Percentiles rank a stretch among this genome's conserved stretches.
phyloP scores from a whole-genome alignment of 2,888 invertebrate genomes.

The Eristalis pertinax region DNA sequence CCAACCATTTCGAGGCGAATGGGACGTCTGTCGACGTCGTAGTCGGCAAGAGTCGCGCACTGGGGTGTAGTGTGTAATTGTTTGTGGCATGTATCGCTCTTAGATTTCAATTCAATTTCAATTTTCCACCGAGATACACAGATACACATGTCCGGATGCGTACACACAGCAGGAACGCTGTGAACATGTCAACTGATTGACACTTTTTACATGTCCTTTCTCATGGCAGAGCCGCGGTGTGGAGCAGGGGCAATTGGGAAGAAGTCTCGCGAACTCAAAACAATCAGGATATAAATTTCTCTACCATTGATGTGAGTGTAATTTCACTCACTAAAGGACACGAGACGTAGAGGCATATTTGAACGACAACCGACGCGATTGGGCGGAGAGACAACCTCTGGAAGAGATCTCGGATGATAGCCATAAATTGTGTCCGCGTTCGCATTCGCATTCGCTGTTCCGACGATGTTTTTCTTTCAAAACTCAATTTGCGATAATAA shows the following conservation, averaged over 20 bases:
- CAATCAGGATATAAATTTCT: slow-evolving; percentile 71
- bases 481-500: slow-evolving; percentile 72
- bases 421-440: slow-evolving; percentile 65
- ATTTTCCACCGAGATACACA: slow-evolving; percentile 19
- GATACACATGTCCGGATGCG: not conserved
- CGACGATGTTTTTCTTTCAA: slow-evolving; percentile 66
- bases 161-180: slow-evolving; percentile 9
- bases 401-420: slow-evolving; percentile 19
- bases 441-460: slow-evolving; percentile 26
- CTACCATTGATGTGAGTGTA: slow-evolving; percentile 33
- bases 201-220: slow-evolving; percentile 66
- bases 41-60: slow-evolving; percentile 1
- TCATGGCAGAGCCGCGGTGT: slow-evolving; percentile 3
- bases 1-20: not conserved
- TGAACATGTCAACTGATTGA: slow-evolving; percentile 69
- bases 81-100: slow-evolving; percentile 68
- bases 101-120: slow-evolving; percentile 70
- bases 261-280: slow-evolving; percentile 32
- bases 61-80: slow-evolving; percentile 52
- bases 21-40: not conserved
- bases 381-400: slow-evolving; percentile 8
- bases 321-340: slow-evolving; percentile 61
- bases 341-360: slow-evolving; percentile 25
- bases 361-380: slow-evolving; percentile 2
- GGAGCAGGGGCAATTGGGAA: not conserved